These are phyloP conservation scores for Nicator chloris DNA, from an alignment of 2,113 vertebrate genomes.

Conservation along the genomic window DNA sequence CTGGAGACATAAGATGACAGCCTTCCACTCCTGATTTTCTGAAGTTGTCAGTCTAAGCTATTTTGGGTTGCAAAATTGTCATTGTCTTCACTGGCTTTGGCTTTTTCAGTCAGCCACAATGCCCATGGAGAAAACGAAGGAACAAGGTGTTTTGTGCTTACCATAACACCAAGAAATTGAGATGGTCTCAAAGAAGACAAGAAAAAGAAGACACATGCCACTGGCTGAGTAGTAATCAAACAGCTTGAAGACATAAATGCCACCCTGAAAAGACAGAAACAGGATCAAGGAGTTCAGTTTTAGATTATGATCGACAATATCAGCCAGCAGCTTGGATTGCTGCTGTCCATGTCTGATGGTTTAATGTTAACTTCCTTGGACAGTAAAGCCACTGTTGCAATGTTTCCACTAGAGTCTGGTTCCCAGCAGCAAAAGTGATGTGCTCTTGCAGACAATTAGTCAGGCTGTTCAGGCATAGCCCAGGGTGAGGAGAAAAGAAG, in stretches of 20 bases:
- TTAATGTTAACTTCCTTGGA: neutral
- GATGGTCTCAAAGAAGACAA: slow-evolving; percentile 90
- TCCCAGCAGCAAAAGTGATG: neutral
- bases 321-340: neutral
- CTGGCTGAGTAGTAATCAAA: slow-evolving; percentile 95
- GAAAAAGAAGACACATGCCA: slow-evolving; percentile 90
- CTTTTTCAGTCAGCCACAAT: neutral
- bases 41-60: neutral
- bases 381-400: neutral
- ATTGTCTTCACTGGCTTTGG: neutral
- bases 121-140: neutral
- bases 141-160: slow-evolving; percentile 38
- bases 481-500: neutral
- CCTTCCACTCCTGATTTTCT: neutral
- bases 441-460: neutral
- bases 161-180: slow-evolving; percentile 93
- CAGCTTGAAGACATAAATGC: slow-evolving; percentile 90
- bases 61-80: neutral
- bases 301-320: neutral
- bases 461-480: neutral
- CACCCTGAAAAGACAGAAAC: slow-evolving; percentile 75
- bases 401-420: neutral
- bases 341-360: neutral
- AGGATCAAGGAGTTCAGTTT: neutral
- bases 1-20: neutral